These are phyloP conservation scores for Ictalurus punctatus DNA, from an alignment of 2,113 vertebrate genomes.

Conservation along the genomic window DNA sequence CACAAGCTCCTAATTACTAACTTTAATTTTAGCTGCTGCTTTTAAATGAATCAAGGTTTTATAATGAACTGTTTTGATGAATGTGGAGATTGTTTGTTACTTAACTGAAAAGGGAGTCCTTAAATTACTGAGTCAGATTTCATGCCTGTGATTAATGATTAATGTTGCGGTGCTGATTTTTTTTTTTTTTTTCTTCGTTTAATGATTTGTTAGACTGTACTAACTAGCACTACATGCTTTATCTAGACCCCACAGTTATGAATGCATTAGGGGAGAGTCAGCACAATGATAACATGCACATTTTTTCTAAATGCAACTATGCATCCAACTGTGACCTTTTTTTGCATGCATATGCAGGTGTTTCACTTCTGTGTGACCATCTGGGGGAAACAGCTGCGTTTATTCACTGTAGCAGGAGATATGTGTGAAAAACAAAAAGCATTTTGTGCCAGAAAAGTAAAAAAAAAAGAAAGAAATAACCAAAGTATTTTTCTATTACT, in stretches of 20 bases:
- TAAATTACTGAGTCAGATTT: conserved; percentile 13
- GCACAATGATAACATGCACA: neutral
- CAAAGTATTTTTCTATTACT: neutral
- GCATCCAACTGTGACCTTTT: neutral
- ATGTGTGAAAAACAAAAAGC: neutral
- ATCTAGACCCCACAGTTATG: neutral
- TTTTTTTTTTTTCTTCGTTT: neutral
- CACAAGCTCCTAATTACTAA: neutral
- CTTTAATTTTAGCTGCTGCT: conserved; percentile 11
- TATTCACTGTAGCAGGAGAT: neutral
- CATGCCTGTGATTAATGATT: neutral
- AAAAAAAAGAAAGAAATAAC: neutral
- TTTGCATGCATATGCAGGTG: neutral
- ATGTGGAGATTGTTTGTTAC: neutral
- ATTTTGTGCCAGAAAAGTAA: neutral
- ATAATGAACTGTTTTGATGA: neutral
- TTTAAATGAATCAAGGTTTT: neutral
- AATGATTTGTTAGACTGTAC: neutral
- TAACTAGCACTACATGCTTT: conserved; percentile 1
- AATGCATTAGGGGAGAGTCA: neutral
- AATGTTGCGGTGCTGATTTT: neutral
- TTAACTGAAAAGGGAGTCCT: neutral
- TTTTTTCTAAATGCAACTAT: neutral
- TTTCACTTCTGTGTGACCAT: neutral
- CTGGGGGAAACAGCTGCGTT: neutral